Evolutionary conservation across 2,888 invertebrate species (phyloP).

Genomic region (Diaphora mendica): DNA sequence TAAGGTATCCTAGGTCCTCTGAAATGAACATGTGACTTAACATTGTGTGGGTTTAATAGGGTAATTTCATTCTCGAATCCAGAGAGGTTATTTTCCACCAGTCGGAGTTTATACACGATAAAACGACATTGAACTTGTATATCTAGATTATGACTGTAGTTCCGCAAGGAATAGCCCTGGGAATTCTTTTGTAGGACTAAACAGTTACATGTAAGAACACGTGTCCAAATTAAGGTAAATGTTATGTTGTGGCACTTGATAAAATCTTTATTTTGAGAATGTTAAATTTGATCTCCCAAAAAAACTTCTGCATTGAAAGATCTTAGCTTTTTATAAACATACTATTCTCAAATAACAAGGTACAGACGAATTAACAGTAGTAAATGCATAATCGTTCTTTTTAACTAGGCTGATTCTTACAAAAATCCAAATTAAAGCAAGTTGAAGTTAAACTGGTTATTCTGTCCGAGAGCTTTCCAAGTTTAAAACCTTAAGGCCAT

Average conservation of each 20-base stretch:
- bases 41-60: no score
- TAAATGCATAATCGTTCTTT: background rate
- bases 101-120: no score
- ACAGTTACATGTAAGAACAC: background rate
- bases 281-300: background rate
- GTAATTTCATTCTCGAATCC: no score
- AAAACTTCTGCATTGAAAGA: background rate
- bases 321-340: background rate
- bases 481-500: background rate
- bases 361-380: background rate
- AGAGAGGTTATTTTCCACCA: no score
- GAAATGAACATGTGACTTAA: no score
- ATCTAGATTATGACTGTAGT: background rate
- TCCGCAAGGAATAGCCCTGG: background rate
- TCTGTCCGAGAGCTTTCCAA: background rate
- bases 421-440: background rate
- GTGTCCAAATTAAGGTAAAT: no score
- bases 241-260: background rate
- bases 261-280: background rate
- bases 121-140: no score
- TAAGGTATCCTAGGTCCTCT: no score
- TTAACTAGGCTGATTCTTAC: background rate
- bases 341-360: background rate
- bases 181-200: background rate
- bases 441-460: background rate